phyloP scores from a whole-genome alignment of 1,140 invertebrate species.

The Pogonus chalceus region DNA sequence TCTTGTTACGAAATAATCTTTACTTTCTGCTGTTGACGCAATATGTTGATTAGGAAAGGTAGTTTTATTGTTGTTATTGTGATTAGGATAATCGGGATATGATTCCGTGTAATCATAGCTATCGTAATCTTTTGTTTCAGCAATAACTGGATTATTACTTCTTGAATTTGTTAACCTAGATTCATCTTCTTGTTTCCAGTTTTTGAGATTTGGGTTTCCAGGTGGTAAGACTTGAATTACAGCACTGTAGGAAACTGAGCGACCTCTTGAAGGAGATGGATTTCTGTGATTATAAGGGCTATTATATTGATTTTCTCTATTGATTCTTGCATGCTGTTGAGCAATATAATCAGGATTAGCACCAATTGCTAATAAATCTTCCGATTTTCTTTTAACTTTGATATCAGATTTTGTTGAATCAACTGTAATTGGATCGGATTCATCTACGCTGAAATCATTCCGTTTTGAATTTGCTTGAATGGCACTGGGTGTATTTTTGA shows the following conservation, averaged over 20 bases:
- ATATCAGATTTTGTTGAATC: slow-evolving; percentile 19
- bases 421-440: slow-evolving; percentile 38
- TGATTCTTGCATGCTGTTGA: slow-evolving; percentile 16
- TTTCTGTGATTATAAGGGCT: slow-evolving; percentile 39
- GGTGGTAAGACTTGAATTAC: slow-evolving; percentile 36
- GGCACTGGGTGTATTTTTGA: slow-evolving; percentile 38
- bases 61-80: slow-evolving; percentile 2
- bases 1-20: slow-evolving; percentile 16
- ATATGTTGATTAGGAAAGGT: background rate
- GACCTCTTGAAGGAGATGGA: slow-evolving; percentile 29
- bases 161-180: slow-evolving; percentile 6
- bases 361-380: slow-evolving; percentile 24
- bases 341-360: slow-evolving; percentile 23
- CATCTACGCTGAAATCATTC: slow-evolving; percentile 45
- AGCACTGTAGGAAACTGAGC: slow-evolving; percentile 42
- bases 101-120: slow-evolving; percentile 19
- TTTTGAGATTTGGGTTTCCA: slow-evolving; percentile 19
- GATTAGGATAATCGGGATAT: slow-evolving; percentile 1
- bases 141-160: slow-evolving; percentile 22
- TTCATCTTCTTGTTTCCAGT: slow-evolving; percentile 30
- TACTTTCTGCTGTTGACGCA: slow-evolving; percentile 14
- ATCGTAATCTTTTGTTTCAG: slow-evolving; percentile 15
- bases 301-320: slow-evolving; percentile 27
- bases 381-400: slow-evolving; percentile 21
- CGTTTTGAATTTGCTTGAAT: slow-evolving; percentile 42